These are phyloP conservation scores for Aspidapion aeneum DNA, from an alignment of 2,888 invertebrate species.

Conservation along the genomic window DNA sequence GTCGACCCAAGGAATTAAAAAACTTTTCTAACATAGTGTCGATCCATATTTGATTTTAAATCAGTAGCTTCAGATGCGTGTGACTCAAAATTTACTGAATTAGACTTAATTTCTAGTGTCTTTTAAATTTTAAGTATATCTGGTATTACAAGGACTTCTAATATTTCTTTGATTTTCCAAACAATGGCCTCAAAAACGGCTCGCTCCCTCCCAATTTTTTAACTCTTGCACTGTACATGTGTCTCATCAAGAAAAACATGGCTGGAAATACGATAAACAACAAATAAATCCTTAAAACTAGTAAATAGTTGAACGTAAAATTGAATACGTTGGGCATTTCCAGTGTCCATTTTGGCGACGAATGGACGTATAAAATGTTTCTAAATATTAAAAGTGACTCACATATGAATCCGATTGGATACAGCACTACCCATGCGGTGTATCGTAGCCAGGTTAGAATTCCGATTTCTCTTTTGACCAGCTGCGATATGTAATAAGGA, in stretches of 20 bases:
- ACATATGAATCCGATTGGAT: constrained; percentile 85
- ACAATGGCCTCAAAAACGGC: constrained; percentile 11
- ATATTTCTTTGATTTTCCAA: background rate
- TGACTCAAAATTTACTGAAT: too few species aligned
- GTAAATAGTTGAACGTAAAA: constrained; percentile 81
- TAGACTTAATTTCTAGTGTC: too few species aligned
- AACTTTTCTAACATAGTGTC: too few species aligned
- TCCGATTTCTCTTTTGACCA: constrained; percentile 69
- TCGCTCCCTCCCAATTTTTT: constrained; percentile 56
- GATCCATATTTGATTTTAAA: too few species aligned
- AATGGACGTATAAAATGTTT: constrained; percentile 87
- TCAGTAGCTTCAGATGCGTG: too few species aligned
- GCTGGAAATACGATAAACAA: constrained; percentile 73
- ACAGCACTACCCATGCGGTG: constrained; percentile 89
- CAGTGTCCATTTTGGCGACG: constrained; percentile 71
- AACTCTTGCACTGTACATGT: constrained; percentile 75
- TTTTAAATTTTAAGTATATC: too few species aligned
- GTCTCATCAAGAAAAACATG: constrained; percentile 73
- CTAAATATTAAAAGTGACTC: constrained; percentile 80
- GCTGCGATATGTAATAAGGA: constrained; percentile 84
- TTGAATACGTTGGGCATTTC: constrained; percentile 82
- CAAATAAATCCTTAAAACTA: constrained; percentile 73
- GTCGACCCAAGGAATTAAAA: too few species aligned
- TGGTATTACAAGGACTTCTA: too few species aligned
- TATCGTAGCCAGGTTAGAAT: constrained; percentile 88